These are phyloP conservation scores for Oreohelix idahoensis DNA, from an alignment of 1,140 invertebrate genomes.

Conservation along the genomic window DNA sequence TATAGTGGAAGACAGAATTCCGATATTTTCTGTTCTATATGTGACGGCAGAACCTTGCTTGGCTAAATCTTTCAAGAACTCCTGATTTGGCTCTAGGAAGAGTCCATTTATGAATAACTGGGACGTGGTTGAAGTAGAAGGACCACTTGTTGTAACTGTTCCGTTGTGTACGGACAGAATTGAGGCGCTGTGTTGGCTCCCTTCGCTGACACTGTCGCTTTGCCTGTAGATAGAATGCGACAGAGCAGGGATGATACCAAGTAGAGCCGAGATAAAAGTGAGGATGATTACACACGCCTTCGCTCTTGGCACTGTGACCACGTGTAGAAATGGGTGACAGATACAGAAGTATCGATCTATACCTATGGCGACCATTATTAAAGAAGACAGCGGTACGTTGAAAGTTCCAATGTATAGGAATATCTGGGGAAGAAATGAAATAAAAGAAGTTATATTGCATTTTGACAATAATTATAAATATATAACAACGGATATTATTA, in stretches of 20 bases:
- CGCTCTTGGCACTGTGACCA: slow-evolving; percentile 45
- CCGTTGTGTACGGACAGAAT: background rate
- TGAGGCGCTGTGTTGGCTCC: background rate
- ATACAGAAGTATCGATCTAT: slow-evolving; percentile 63
- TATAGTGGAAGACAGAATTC: background rate
- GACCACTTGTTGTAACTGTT: background rate
- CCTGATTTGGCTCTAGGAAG: no score
- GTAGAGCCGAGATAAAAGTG: slow-evolving; percentile 1
- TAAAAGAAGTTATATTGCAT: slow-evolving; percentile 1
- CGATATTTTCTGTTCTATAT: background rate
- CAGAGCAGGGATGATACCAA: slow-evolving; percentile 17
- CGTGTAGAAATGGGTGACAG: slow-evolving; percentile 55
- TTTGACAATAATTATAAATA: no score
- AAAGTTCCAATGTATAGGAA: slow-evolving; percentile 57
- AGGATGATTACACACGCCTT: slow-evolving; percentile 18
- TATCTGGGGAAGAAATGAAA: slow-evolving; percentile 53
- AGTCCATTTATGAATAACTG: background rate
- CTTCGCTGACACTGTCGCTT: background rate
- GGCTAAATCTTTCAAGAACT: background rate
- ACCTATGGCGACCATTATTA: slow-evolving; percentile 62
- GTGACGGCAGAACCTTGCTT: background rate
- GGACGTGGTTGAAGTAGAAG: no score
- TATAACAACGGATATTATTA: no score
- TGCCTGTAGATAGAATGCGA: slow-evolving; percentile 16
- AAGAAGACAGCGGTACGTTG: slow-evolving; percentile 56